Conservation (phyloP, 2,113 vertebrate genomes). For the Spea bombifrons region DNA sequence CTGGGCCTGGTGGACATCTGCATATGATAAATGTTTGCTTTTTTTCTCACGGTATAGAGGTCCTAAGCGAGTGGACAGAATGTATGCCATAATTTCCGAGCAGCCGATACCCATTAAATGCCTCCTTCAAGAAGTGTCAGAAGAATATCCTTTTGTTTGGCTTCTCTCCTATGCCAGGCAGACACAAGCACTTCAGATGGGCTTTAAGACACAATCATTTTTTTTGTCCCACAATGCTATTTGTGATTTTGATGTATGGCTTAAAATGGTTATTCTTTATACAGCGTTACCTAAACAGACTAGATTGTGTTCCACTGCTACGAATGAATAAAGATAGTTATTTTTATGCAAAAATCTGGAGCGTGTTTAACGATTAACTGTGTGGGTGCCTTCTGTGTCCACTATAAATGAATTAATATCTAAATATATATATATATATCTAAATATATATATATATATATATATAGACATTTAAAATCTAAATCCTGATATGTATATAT, state of each 20-base stretch:
- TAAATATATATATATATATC: too few relatives aligned
- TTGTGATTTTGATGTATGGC: background rate
- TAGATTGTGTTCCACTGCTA: too few relatives aligned
- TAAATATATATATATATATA: too few relatives aligned
- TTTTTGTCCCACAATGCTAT: slow-evolving; percentile 47
- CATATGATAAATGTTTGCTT: slow-evolving; percentile 71
- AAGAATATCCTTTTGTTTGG: slow-evolving; percentile 58
- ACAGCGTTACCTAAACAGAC: too few relatives aligned
- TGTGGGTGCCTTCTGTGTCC: too few relatives aligned
- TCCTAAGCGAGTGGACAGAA: slow-evolving; percentile 59
- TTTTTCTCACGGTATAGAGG: slow-evolving; percentile 63
- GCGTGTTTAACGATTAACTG: too few relatives aligned
- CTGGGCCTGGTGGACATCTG: slow-evolving; percentile 72
- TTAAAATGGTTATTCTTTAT: too few relatives aligned
- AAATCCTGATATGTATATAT: too few relatives aligned
- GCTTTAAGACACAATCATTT: slow-evolving; percentile 66
- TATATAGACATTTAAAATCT: too few relatives aligned
- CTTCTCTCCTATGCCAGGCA: slow-evolving; percentile 57
- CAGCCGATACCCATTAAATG: slow-evolving; percentile 53
- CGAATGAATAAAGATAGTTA: too few relatives aligned
- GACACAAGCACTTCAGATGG: slow-evolving; percentile 62
- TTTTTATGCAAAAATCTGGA: too few relatives aligned
- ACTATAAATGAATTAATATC: too few relatives aligned
- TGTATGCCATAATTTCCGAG: slow-evolving; percentile 54
- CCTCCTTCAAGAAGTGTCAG: slow-evolving; percentile 61